A percentile compares a stretch with the other conserved stretches of the same genome.
Evolutionary conservation across 2,113 vertebrate genomes (phyloP).

Genomic region (Oophaga pumilio): DNA sequence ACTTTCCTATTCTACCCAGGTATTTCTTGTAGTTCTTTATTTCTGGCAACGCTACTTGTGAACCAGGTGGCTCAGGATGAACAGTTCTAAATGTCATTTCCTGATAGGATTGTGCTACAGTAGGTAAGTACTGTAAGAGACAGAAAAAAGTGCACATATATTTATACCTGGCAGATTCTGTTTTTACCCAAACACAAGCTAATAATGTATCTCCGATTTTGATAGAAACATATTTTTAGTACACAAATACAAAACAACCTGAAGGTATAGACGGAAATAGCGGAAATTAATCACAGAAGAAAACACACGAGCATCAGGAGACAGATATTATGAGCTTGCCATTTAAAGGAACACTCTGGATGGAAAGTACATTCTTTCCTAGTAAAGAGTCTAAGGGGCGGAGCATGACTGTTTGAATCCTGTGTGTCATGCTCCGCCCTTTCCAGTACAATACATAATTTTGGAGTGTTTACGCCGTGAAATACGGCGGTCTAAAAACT

Average conservation of each 20-base stretch:
- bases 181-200: conserved; percentile 19
- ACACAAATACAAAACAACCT: not conserved
- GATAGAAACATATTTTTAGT: not conserved
- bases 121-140: not conserved
- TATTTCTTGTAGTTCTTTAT: not conserved
- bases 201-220: not conserved
- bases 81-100: not conserved
- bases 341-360: not conserved
- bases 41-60: not conserved
- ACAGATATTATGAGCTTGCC: not conserved
- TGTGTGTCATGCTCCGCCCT: no score
- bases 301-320: not conserved
- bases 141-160: no score
- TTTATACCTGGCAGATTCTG: not conserved
- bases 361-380: not conserved
- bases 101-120: not conserved
- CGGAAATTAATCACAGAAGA: not conserved
- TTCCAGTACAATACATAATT: no score
- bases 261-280: not conserved
- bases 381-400: no score
- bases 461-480: no score
- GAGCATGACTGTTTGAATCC: no score
- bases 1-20: not conserved
- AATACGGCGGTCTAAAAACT: no score
- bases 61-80: not conserved